Base-by-base conservation (phyloP, 2,113 vertebrate species). In the Procavia capensis region DNA sequence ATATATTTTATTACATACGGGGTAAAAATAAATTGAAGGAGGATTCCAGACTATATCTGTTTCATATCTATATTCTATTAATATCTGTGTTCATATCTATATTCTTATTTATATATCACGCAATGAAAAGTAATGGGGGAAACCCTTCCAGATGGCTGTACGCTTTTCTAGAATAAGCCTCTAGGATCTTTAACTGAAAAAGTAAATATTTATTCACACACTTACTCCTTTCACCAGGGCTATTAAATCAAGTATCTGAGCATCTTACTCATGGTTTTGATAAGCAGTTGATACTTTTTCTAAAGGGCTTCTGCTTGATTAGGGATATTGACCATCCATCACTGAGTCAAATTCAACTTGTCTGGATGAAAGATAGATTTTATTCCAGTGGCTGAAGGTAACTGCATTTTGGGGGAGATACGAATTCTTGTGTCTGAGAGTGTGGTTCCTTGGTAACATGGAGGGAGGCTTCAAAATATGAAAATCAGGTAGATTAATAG, bases 61-160 rank as follows among this genome's bases (percentile, higher is more conserved):
- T 93, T 95, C 17, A 83, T 94, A 24, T 54, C 41, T 74, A 29
- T 96, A 66, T 95, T 90, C 79, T 93, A 75, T 88, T 87, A 64
- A 84, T n/a, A 88, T 89, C 80, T 83, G 39, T 83, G 80, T 25
- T 90, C 72, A 86, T 39, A 81, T 82, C 66, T 74, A 66, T 78
- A 85, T 27, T 81, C n/a, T 61, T 78, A 59, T 72, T 79, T 86
- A 20, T 90, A 5, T 95, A 47, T 79, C 6, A 31, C 31, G n/a
- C 88, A 43, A 78, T 82, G 2, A 47, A 68, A 50, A 93, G 43
- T 88, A 29, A 88, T 29, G 78, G 79, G 93, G 11, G 13, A 85
- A 91, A 19, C 68, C 39, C 64, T 81, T 85, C n/a, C 17, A 92
- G 91, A 83, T 47, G 39, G 25, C 41, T 85, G 8, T 5, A 93